Evolutionary conservation across 2,797 vertebrate genomes (phyloP).

Genomic region (Artibeus jamaicensis): DNA sequence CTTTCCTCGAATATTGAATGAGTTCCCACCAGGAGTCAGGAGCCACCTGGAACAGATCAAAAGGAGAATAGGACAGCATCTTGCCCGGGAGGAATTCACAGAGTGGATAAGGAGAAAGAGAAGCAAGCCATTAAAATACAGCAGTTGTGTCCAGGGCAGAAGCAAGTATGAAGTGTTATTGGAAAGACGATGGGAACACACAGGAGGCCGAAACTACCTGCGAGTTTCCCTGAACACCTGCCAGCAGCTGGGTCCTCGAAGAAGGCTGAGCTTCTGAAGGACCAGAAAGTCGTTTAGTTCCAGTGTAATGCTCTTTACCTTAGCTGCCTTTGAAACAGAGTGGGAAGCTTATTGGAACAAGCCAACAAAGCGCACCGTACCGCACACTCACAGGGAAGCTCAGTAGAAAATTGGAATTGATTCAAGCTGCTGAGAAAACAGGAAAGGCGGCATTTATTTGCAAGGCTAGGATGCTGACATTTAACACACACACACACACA

Average conservation of each 20-base stretch:
- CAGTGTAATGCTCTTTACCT: neutral
- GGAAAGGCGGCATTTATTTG: constrained; percentile 62
- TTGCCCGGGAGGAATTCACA: neutral
- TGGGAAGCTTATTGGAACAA: neutral
- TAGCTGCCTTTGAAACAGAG: neutral
- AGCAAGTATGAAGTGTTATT: neutral
- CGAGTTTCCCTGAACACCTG: neutral
- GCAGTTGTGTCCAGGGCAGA: neutral
- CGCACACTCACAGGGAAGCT: neutral
- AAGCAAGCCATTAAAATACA: neutral
- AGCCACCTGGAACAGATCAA: neutral
- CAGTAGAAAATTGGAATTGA: constrained; percentile 22
- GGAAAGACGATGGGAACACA: neutral
- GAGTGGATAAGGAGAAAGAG: neutral
- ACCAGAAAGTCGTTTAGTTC: neutral
- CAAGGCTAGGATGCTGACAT: neutral
- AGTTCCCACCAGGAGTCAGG: neutral
- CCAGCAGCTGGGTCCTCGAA: neutral
- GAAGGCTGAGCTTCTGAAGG: neutral
- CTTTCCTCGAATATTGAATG: neutral
- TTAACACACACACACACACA: neutral
- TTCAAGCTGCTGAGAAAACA: constrained; percentile 55
- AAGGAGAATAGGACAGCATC: neutral
- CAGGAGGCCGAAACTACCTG: neutral
- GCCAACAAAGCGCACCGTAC: neutral